Base-by-base conservation (phyloP, 2,797 vertebrate species). In the Melanotaenia parkinsoni region DNA sequence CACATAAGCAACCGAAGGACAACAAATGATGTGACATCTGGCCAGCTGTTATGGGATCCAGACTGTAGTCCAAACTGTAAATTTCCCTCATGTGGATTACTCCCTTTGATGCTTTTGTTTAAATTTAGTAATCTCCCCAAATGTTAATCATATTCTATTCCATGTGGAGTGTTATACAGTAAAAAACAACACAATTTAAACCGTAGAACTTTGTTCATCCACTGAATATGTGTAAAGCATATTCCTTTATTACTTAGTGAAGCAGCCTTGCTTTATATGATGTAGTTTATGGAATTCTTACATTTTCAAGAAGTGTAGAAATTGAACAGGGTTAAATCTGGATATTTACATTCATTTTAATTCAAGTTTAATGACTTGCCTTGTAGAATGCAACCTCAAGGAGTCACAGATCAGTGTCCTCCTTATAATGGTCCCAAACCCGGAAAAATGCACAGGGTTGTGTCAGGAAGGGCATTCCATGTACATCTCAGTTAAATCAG, bases 1-100 rank as follows among this genome's bases (percentile, higher is more conserved):
- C 32, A 67, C 60, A 79, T 73, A 62, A 74, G 43, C 14, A 51
- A 43, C 54, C 59, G 18, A 70, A 77, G 58, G 56, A 50, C 35
- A 82, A 53, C 38, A 69, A 72, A 68, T 28, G 4, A 77, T 26
- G 54, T 58, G 58, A 77, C 82, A 82, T 84, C 71, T 84, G 76
- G 61, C 47, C 72, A 80, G 63, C 54, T 83, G 64, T 64, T 68
- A 53, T 6, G n/a, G 20, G 22, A 73, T 64, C 18, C 28, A 68
- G 62, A 62, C 4, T 72, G 26, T 43, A 18, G 24, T 65, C 37
- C 56, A 8, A 62, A 73, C n/a, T 24, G 40, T 72, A 57, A 70
- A 58, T 74, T 64, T 66, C 33, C 70, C 64, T 69, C 35, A 65
- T 67, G 37, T 24, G 14, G 33, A 76, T 83, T 61, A 65, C 24